phyloP scores from a whole-genome alignment of 2,888 invertebrate species.

The Elysia crispata region DNA sequence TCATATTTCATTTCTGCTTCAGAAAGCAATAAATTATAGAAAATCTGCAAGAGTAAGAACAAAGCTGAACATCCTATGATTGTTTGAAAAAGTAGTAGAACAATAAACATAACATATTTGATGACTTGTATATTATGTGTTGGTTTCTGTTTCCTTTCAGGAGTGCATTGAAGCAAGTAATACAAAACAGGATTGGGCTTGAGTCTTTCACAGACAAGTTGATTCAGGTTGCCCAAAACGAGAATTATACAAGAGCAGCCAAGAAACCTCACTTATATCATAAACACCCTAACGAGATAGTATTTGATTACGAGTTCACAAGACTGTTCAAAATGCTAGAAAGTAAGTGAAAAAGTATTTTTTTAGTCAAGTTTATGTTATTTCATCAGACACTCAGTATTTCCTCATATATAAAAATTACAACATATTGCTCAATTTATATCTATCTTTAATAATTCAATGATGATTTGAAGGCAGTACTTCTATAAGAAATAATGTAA shows the following conservation, averaged over 20 bases:
- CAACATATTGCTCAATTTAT: too few relatives aligned
- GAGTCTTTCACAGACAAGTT: slow-evolving; percentile 92
- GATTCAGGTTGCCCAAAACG: slow-evolving; percentile 90
- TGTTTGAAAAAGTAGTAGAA: too few relatives aligned
- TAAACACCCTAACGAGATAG: slow-evolving; percentile 86
- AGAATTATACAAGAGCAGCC: slow-evolving; percentile 92
- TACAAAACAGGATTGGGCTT: slow-evolving; percentile 90
- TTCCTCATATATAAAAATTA: too few relatives aligned
- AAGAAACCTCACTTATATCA: slow-evolving; percentile 94
- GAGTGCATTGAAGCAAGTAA: slow-evolving; percentile 87
- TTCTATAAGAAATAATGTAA: too few relatives aligned
- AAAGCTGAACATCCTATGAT: too few relatives aligned
- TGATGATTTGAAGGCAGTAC: too few relatives aligned
- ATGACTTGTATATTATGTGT: too few relatives aligned
- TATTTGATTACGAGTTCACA: slow-evolving; percentile 97
- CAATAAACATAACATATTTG: too few relatives aligned
- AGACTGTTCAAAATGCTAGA: slow-evolving; percentile 86
- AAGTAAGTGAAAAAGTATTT: slow-evolving; percentile 70
- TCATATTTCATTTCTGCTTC: too few relatives aligned
- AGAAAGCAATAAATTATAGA: too few relatives aligned
- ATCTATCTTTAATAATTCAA: too few relatives aligned
- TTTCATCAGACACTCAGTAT: not conserved
- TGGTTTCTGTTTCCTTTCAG: slow-evolving; percentile 65
- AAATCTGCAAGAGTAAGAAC: too few relatives aligned
- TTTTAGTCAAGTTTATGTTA: not conserved